These are phyloP conservation scores for Galeruca laticollis DNA, from an alignment of 2,888 invertebrate species.

Conservation along the genomic window DNA sequence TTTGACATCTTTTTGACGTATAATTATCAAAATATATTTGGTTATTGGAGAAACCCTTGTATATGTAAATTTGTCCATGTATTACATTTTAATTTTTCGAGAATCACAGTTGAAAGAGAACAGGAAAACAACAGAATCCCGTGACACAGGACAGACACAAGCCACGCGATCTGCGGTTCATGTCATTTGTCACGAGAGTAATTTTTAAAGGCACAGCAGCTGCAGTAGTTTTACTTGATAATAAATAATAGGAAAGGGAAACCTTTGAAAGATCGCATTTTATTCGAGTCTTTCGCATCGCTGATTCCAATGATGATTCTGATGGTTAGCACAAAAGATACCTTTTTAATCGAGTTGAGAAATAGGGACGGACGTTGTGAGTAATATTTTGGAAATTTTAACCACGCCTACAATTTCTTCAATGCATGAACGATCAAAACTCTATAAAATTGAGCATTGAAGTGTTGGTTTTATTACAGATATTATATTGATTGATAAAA, in stretches of 20 bases:
- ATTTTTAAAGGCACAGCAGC: conserved; percentile 56
- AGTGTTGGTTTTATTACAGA: too few relatives aligned
- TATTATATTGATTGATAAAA: too few relatives aligned
- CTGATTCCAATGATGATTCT: conserved; percentile 50
- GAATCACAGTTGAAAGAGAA: conserved; percentile 1
- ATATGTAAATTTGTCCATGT: neutral
- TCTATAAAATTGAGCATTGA: too few relatives aligned
- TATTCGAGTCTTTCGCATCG: conserved; percentile 58
- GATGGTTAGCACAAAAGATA: conserved; percentile 49
- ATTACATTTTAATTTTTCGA: neutral
- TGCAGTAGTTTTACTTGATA: conserved; percentile 48
- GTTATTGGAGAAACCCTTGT: too few relatives aligned
- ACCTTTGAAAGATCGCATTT: conserved; percentile 61
- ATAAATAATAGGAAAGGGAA: conserved; percentile 60
- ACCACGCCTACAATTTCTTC: neutral
- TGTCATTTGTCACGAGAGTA: conserved; percentile 53
- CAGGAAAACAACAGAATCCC: conserved; percentile 36
- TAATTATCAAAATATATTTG: too few relatives aligned
- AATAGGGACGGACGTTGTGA: conserved; percentile 48
- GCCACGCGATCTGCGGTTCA: conserved; percentile 48
- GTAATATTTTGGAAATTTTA: conserved; percentile 37
- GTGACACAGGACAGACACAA: conserved; percentile 40
- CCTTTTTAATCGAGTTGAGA: conserved; percentile 56
- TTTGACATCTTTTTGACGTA: too few relatives aligned
- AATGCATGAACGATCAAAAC: too few relatives aligned